These are phyloP conservation scores for Rousettus madagascariensis DNA, from an alignment of 2,797 vertebrate genomes.

Conservation along the genomic window DNA sequence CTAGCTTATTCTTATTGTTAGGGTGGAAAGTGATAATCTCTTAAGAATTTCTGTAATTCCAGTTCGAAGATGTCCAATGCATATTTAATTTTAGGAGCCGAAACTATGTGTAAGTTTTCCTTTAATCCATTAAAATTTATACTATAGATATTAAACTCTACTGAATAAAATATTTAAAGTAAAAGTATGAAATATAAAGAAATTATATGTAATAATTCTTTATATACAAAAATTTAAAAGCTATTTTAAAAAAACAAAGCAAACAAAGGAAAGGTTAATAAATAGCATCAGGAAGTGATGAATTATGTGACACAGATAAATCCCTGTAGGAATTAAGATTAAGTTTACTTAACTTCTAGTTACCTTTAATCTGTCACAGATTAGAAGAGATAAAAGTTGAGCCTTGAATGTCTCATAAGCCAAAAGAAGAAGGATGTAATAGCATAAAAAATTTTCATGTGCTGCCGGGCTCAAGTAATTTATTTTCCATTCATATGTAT, in stretches of 20 bases:
- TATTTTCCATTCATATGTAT: neutral
- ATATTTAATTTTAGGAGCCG: neutral
- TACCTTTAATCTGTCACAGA: neutral
- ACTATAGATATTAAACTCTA: neutral
- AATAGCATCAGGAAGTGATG: neutral
- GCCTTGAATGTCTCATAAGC: neutral
- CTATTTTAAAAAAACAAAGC: neutral
- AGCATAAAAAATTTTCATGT: neutral
- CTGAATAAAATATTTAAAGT: neutral
- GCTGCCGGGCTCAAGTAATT: neutral
- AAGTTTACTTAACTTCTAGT: neutral
- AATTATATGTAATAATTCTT: neutral
- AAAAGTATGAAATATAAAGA: neutral
- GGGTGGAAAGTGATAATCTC: neutral
- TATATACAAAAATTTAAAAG: neutral
- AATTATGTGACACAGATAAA: neutral
- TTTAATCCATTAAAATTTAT: neutral
- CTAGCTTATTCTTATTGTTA: neutral
- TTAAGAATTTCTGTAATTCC: neutral
- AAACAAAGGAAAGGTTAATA: neutral
- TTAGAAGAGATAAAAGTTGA: neutral
- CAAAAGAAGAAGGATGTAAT: neutral
- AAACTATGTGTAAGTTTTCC: neutral
- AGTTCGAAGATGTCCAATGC: neutral
- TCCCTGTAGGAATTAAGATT: neutral